Conservation (phyloP, 2,888 invertebrate genomes). For the Pollenia labialis region DNA sequence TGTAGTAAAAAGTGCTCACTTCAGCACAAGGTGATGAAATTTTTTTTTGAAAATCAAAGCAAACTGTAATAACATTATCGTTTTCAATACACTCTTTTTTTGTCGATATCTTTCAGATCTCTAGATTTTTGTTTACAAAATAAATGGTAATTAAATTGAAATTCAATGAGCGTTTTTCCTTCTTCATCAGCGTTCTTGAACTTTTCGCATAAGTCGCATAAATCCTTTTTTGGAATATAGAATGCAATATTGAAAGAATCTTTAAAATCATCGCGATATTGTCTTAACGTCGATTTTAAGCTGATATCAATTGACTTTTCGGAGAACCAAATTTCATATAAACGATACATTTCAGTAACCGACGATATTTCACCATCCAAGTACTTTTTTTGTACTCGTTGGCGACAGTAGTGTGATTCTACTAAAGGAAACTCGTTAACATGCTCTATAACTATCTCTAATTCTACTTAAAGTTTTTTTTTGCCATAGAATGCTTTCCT, state of each 20-base stretch:
- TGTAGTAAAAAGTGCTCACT: constrained; percentile 52
- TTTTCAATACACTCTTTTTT: constrained; percentile 40
- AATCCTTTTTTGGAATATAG: no score
- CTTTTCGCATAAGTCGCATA: no score
- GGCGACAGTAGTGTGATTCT: constrained; percentile 58
- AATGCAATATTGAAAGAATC: no score
- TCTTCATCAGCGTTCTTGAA: no score
- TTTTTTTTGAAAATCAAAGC: constrained; percentile 61
- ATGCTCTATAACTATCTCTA: constrained; percentile 49
- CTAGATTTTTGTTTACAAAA: no score
- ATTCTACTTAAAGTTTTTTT: constrained; percentile 42
- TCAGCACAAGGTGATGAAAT: constrained; percentile 46
- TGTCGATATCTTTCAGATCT: constrained; percentile 44
- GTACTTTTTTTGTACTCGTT: constrained; percentile 40
- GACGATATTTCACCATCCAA: neutral
- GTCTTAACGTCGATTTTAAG: no score
- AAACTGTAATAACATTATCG: constrained; percentile 44
- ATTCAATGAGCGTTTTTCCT: no score
- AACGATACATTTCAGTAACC: constrained; percentile 54
- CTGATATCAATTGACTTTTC: no score
- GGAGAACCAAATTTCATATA: constrained; percentile 53
- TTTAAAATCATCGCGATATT: no score
- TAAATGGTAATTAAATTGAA: no score
- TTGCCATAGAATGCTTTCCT: constrained; percentile 40
- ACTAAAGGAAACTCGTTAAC: constrained; percentile 50